Evolutionary conservation across 2,888 invertebrate species (phyloP), one percentile per base, ranked within the genome.

Genomic region (Lymantria dispar): DNA sequence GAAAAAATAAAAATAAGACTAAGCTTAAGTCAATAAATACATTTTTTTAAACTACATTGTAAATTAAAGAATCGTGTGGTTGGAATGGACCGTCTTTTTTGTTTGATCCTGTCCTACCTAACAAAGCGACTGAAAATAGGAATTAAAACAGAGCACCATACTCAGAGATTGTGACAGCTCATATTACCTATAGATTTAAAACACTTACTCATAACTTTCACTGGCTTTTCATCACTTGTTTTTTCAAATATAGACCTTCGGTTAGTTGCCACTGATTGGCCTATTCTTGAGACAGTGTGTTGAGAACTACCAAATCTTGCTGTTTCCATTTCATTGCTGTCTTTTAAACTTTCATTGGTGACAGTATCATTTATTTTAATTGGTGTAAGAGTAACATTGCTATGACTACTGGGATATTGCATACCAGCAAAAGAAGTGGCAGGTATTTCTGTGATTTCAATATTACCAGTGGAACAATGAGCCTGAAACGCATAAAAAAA

Each of bases 231-330:
- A 5, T 49, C 59, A 15, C 38, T 54, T 7, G 50, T 55, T n/a
- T 61, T 58, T 22, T 80, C 72, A 60, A 83, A 87, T 45, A 87
- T 62, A 8, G 83, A 80, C 56, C 83, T 84, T 47, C 88, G 71
- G 60, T 81, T 85, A 22, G 48, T 60, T 7, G 73, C 58, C 30
- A 79, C 57, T 39, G 80, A 73, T 11, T 70, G 64, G 1, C 76
- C 75, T 42, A 64, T 58, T 7, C 57, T 62, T n/a, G 76, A 62
- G 3, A 77, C 53, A 33, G 76, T 62, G 47, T 76, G 75, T 30
- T 76, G 72, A 2, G 70, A 39, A 10, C 33, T 38, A 49, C 70
- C 74, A 36, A 68, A 74, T 30, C 52, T 45, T 13, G 56, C 54
- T 15, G 49, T 57, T 9, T 76, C 68, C 52, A 62, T 67, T 13